These are phyloP conservation scores for Hiodon alosoides DNA, from an alignment of 2,113 vertebrate species.

Conservation along the genomic window DNA sequence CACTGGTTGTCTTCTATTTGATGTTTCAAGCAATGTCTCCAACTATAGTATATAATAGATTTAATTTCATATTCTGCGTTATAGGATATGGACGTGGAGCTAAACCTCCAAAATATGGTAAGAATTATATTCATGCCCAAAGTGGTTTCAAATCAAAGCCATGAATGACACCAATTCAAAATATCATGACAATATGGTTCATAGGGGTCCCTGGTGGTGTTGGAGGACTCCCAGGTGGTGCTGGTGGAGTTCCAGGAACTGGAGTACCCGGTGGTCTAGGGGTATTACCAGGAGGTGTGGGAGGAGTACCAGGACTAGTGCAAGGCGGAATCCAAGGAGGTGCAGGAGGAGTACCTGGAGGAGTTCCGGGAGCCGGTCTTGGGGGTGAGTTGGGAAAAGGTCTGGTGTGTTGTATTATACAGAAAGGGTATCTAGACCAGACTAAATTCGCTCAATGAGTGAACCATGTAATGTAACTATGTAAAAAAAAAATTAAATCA, in stretches of 20 bases:
- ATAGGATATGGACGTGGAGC: conserved; percentile 28
- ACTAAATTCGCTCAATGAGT: too few relatives aligned
- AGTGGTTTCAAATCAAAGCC: not conserved
- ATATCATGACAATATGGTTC: not conserved
- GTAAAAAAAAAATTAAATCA: too few relatives aligned
- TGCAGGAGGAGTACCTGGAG: too few relatives aligned
- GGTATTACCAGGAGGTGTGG: not conserved
- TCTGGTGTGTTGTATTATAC: too few relatives aligned
- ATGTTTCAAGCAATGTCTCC: too few relatives aligned
- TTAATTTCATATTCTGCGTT: conserved; percentile 5
- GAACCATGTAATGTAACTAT: too few relatives aligned
- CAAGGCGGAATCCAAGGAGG: too few relatives aligned
- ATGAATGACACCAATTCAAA: not conserved
- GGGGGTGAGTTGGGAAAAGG: too few relatives aligned
- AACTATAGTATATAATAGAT: too few relatives aligned
- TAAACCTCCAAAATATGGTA: conserved; percentile 38
- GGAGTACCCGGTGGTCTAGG: conserved; percentile 3
- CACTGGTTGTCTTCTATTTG: too few relatives aligned
- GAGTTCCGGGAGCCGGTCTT: too few relatives aligned
- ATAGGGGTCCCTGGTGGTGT: not conserved
- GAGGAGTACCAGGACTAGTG: not conserved
- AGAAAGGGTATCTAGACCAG: too few relatives aligned
- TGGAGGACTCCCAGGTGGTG: conserved; percentile 21
- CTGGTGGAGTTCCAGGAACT: conserved; percentile 20
- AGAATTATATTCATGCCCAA: not conserved